Conservation (phyloP, 2,113 vertebrate genomes). For the Tragelaphus scriptus region DNA sequence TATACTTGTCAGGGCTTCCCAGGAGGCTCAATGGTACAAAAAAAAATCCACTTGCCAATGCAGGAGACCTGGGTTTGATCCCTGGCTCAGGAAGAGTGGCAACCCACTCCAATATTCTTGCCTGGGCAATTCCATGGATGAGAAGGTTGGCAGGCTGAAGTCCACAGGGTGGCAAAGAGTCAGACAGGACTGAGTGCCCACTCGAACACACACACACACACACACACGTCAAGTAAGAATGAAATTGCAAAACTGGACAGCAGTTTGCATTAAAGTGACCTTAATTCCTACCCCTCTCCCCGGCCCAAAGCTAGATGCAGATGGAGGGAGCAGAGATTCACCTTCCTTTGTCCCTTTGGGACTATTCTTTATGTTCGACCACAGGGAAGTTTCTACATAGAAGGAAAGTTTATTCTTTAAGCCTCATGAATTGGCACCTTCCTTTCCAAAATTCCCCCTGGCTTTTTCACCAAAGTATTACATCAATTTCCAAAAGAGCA, state of each 20-base stretch:
- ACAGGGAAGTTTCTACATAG: neutral
- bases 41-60: neutral
- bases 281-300: neutral
- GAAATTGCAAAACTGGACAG: neutral
- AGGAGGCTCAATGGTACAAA: neutral
- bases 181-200: neutral
- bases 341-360: neutral
- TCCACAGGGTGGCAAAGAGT: neutral
- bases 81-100: neutral
- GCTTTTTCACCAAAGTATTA: neutral
- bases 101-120: neutral
- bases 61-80: neutral
- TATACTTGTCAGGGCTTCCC: neutral
- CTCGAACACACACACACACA: rapidly evolving
- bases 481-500: neutral
- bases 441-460: neutral
- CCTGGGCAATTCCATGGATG: neutral
- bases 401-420: neutral
- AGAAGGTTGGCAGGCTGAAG: neutral
- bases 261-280: neutral
- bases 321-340: neutral
- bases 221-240: neutral
- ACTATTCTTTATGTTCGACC: neutral
- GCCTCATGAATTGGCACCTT: neutral
- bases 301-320: neutral